Evolutionary conservation across 2,797 vertebrate genomes (phyloP).

Genomic region (Phoxinus dragarum): DNA sequence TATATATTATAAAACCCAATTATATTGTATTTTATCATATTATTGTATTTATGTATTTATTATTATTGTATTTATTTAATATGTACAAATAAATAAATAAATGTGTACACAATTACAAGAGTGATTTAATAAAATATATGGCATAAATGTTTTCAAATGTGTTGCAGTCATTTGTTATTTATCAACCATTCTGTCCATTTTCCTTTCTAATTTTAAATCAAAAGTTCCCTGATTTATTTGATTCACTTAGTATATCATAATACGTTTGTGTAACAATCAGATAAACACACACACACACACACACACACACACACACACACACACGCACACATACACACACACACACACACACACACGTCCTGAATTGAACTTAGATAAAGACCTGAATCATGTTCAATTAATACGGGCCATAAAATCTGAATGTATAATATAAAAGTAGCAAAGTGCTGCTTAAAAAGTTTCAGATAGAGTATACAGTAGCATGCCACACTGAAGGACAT

Average conservation of each 20-base stretch:
- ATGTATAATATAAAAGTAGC: neutral
- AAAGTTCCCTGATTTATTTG: neutral
- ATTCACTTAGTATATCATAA: neutral
- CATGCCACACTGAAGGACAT: neutral
- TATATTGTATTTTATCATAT: neutral
- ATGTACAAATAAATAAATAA: neutral
- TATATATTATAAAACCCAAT: neutral
- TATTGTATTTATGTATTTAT: neutral
- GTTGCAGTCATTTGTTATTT: neutral
- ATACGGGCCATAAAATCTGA: neutral
- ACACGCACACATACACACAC: neutral
- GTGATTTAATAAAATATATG: neutral
- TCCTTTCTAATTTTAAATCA: neutral
- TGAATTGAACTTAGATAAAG: conserved; percentile 21
- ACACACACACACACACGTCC: neutral
- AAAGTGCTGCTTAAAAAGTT: neutral
- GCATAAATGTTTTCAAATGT: neutral
- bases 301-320: neutral
- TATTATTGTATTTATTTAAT: neutral
- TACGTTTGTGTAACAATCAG: neutral
- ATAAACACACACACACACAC: conserved; percentile 27
- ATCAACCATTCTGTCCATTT: neutral
- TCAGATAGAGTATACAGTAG: neutral
- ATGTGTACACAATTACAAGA: neutral
- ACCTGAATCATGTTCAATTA: neutral